Evolutionary conservation across 2,888 invertebrate species (phyloP), one percentile per base, ranked within the genome.

Genomic region (Clivina fossor): DNA sequence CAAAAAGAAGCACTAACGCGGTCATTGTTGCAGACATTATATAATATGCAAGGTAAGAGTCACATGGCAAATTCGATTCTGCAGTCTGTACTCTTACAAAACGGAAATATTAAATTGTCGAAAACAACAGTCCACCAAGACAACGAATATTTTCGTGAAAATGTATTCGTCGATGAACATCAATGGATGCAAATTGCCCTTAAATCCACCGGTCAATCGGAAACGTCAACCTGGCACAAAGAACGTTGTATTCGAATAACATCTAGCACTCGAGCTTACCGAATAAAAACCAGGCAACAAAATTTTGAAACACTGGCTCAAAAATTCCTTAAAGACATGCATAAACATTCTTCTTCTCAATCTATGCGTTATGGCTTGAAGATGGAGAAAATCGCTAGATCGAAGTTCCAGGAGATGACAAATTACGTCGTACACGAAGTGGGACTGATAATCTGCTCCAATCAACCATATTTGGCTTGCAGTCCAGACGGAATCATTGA

Each of bases 361-460:
- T 19, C 40, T 19, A 40, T 40, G 40, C 40, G 40, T 40, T 40
- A 40, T 11, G 40, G 40, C 7, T 40, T 40, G 20, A n/a, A 40
- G 20, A 40, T 19, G 40, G 40, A 40, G 19, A 40, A 19, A 2
- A 3, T 4, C 11, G 40, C 40, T 19, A 40, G 20, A 19, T 40
- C n/a, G 5, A 19, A 4, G 20, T 40, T 40, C 20, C 40, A 40
- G 11, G 40, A 18, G 9, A 18, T n/a, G 5, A 40, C 40, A 40
- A 40, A 40, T 19, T 40, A 40, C 20, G 11, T 40, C 20, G n/a
- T 5, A 37, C 37, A 37, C 16, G 37, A 37, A 37, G 8, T 37
- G 5, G 37, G 15, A 11, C 37, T 37, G 13, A 15, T 37, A 4
- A 15, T 37, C 4, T 37, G 8, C 7, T 37, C 15, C 2, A 37